phyloP scores from a whole-genome alignment of 2,113 vertebrate genomes.

The Chunga burmeisteri region DNA sequence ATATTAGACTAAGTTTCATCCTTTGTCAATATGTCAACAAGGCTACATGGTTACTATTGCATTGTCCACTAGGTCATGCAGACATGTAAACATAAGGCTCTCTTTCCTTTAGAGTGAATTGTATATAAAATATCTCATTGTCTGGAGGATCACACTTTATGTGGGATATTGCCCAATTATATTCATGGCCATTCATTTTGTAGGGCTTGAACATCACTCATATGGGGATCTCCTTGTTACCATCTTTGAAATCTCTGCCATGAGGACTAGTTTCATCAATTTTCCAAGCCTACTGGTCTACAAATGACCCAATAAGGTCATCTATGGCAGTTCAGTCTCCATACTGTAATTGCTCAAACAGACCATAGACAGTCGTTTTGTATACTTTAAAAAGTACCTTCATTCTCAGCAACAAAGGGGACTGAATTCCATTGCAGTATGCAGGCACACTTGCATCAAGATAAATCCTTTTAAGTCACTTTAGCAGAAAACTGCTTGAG shows the following conservation, averaged over 20 bases:
- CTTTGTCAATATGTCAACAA: not conserved
- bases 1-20: not conserved
- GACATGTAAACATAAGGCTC: not conserved
- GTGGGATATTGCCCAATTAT: conserved; percentile 10
- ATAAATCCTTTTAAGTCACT: not conserved
- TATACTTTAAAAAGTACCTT: not conserved
- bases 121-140: not conserved
- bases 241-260: conserved; percentile 37
- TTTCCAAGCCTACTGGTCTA: conserved; percentile 41
- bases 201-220: conserved; percentile 43
- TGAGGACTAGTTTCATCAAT: conserved; percentile 48
- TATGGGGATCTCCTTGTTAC: conserved; percentile 39
- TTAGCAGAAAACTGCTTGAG: not conserved
- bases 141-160: not conserved
- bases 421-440: not conserved
- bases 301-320: conserved; percentile 52
- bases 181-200: conserved; percentile 30
- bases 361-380: not conserved
- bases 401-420: not conserved
- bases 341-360: not conserved
- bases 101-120: not conserved
- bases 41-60: not conserved
- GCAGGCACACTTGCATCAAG: not conserved
- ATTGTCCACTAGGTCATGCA: not conserved
- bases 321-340: not conserved